Evolutionary conservation across 2,113 vertebrate species (phyloP).

Genomic region (Lampris megalopsis): DNA sequence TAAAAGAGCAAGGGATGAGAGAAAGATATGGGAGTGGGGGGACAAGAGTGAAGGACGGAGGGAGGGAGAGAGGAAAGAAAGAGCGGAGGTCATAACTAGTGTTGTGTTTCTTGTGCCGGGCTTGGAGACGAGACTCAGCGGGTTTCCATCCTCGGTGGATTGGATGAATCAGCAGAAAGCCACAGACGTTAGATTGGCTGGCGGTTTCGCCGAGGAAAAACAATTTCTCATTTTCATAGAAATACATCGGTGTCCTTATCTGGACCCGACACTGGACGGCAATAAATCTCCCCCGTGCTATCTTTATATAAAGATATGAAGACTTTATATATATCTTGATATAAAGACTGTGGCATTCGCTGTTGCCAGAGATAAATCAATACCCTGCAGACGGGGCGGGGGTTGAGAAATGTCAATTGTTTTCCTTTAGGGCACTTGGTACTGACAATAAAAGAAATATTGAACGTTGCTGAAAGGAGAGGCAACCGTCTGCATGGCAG

Average conservation of each 20-base stretch:
- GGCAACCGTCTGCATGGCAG: slow-evolving; percentile 25
- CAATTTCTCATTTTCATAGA: slow-evolving; percentile 6
- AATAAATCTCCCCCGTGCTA: slow-evolving; percentile 12
- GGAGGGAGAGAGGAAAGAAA: background rate
- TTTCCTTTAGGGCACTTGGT: slow-evolving; percentile 57
- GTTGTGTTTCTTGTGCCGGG: slow-evolving; percentile 22
- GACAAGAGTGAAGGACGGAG: background rate
- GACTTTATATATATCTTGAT: too few relatives aligned
- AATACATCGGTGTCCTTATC: background rate
- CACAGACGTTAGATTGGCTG: background rate
- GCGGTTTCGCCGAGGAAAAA: slow-evolving; percentile 18
- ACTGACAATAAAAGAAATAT: slow-evolving; percentile 53
- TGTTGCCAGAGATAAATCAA: slow-evolving; percentile 31
- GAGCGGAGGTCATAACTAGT: slow-evolving; percentile 16
- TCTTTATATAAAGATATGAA: background rate
- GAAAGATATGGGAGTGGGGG: background rate
- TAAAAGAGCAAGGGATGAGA: background rate
- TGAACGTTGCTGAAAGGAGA: slow-evolving; percentile 44
- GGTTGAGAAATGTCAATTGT: slow-evolving; percentile 68
- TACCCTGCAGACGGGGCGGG: slow-evolving; percentile 5
- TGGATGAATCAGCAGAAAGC: slow-evolving; percentile 41
- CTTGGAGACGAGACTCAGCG: slow-evolving; percentile 46
- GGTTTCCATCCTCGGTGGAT: slow-evolving; percentile 43
- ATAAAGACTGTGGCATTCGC: slow-evolving; percentile 40
- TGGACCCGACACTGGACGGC: slow-evolving; percentile 20